These are phyloP conservation scores for Lochmaea capreae DNA, from an alignment of 2,888 invertebrate species.

Conservation along the genomic window DNA sequence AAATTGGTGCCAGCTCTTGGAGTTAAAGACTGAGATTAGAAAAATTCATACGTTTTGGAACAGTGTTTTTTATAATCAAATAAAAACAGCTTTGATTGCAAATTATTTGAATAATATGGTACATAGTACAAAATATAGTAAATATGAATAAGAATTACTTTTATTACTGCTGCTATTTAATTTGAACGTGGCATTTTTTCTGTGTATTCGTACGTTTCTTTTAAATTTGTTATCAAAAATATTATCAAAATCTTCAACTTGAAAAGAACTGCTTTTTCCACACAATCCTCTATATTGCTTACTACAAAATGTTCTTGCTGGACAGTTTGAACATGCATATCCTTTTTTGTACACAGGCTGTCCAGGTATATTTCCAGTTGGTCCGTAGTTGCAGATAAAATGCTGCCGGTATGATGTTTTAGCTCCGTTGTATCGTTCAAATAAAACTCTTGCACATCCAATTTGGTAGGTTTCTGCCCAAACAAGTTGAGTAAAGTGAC, in stretches of 20 bases:
- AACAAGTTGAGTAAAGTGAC: slow-evolving; percentile 57
- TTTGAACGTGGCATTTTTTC: background rate
- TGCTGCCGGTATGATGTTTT: slow-evolving; percentile 55
- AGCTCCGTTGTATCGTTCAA: slow-evolving; percentile 49
- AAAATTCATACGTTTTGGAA: no score
- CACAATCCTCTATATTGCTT: slow-evolving; percentile 57
- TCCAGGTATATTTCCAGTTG: slow-evolving; percentile 60
- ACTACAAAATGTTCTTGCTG: slow-evolving; percentile 56
- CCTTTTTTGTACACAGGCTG: slow-evolving; percentile 57
- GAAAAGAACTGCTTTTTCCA: slow-evolving; percentile 33
- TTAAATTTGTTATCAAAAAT: background rate
- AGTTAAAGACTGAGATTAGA: no score
- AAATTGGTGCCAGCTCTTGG: no score
- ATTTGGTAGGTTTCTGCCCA: slow-evolving; percentile 59
- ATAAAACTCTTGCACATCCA: slow-evolving; percentile 59
- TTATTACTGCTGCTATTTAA: background rate
- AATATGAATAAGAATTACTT: background rate
- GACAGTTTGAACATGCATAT: slow-evolving; percentile 56
- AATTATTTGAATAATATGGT: background rate
- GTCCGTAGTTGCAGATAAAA: slow-evolving; percentile 63
- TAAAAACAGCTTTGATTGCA: background rate
- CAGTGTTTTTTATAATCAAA: background rate
- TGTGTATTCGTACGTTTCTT: background rate
- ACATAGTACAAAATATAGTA: background rate
- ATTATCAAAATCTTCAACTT: background rate